Conservation (phyloP, 2,113 vertebrate genomes). For the Varanus salvator region DNA sequence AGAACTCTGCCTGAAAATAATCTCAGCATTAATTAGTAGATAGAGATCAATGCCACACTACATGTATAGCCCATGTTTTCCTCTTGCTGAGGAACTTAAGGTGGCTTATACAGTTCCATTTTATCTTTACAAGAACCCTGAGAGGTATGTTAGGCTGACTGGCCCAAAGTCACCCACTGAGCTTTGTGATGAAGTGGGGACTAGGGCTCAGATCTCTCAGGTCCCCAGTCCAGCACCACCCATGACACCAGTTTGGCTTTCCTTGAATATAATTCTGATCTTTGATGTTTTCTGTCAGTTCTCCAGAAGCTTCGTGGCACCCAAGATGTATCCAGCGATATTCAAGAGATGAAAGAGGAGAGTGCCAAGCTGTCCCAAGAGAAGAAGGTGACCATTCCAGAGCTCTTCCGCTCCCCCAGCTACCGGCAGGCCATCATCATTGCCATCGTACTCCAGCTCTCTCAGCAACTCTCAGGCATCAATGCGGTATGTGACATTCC, state of each 20-base stretch:
- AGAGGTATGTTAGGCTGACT: no score
- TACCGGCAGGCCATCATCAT: constrained; percentile 93
- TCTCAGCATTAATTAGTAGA: no score
- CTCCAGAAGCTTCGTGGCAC: constrained; percentile 85
- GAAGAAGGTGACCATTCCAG: constrained; percentile 86
- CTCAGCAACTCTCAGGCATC: constrained; percentile 96
- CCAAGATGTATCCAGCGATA: constrained; percentile 85
- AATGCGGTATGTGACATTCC: constrained; percentile 82
- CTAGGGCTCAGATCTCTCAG: no score
- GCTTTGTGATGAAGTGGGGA: no score
- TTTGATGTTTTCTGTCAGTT: constrained; percentile 71
- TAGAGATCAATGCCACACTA: no score
- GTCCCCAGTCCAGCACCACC: no score
- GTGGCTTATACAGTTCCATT: no score
- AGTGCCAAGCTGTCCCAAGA: constrained; percentile 87
- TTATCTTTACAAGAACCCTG: no score
- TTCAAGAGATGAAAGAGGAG: constrained; percentile 95
- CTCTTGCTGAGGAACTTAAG: no score
- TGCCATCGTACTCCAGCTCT: constrained; percentile 92
- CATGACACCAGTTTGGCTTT: no score
- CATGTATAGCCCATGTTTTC: no score
- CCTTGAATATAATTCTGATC: accelerated
- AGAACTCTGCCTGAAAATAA: background rate
- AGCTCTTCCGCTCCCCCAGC: constrained; percentile 86
- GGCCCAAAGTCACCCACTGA: no score